phyloP scores from a whole-genome alignment of 2,113 vertebrate species.

The Saimiri boliviensis region DNA sequence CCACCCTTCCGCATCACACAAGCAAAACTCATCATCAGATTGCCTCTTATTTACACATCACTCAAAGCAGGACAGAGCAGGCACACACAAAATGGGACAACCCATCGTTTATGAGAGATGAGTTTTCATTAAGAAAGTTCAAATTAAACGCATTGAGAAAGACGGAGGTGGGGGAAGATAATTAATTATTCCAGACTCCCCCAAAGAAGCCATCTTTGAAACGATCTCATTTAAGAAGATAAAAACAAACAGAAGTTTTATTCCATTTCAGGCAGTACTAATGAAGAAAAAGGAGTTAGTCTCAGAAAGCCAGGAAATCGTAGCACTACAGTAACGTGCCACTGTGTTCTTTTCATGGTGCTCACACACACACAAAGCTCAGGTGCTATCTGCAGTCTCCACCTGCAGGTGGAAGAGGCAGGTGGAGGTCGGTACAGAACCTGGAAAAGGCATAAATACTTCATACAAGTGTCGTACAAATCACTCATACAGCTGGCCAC shows the following conservation, averaged over 20 bases:
- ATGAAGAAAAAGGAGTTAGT: not conserved
- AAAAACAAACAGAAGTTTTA: conserved; percentile 58
- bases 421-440: not conserved
- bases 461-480: not conserved
- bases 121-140: conserved; percentile 78
- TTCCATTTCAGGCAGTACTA: conserved; percentile 42
- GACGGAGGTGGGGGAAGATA: conserved; percentile 13
- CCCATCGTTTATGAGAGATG: conserved; percentile 70
- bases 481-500: not conserved
- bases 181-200: conserved; percentile 74
- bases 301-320: conserved; percentile 27
- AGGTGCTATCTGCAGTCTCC: not conserved
- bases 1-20: conserved; percentile 68
- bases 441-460: not conserved
- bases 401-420: not conserved
- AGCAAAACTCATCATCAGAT: conserved; percentile 78
- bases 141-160: conserved; percentile 72
- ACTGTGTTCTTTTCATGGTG: not conserved
- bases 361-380: not conserved
- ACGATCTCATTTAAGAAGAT: conserved; percentile 66
- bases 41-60: conserved; percentile 77
- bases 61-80: conserved; percentile 69
- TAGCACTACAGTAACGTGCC: no score
- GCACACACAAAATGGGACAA: conserved; percentile 16
- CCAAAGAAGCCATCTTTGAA: conserved; percentile 60